phyloP scores from a whole-genome alignment of 2,113 vertebrate genomes.

The Collichthys lucidus region DNA sequence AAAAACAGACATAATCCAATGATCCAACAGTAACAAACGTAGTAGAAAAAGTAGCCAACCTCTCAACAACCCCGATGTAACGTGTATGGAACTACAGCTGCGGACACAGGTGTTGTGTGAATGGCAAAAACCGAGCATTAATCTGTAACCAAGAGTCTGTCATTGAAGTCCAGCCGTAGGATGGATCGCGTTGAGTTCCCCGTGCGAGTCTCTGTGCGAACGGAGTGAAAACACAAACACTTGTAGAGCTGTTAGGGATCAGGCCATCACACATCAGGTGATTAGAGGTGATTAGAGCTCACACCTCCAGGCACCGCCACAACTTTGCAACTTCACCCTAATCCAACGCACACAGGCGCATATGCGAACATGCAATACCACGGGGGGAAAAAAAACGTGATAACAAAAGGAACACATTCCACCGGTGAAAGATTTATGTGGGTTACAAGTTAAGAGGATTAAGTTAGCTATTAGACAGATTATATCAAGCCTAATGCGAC shows the following conservation, averaged over 20 bases:
- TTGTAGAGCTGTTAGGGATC: conserved; percentile 51
- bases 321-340: conserved; percentile 66
- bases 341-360: conserved; percentile 56
- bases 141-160: conserved; percentile 59
- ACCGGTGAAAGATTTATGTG: conserved; percentile 59
- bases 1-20: too few relatives aligned
- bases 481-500: conserved; percentile 62
- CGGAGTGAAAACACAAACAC: conserved; percentile 70
- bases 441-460: conserved; percentile 77
- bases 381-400: conserved; percentile 9
- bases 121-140: conserved; percentile 31
- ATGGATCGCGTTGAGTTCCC: conserved; percentile 25
- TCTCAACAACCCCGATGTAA: background rate
- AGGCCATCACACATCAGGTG: conserved; percentile 80
- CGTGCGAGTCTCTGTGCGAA: conserved; percentile 47
- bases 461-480: conserved; percentile 70
- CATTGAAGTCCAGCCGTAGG: conserved; percentile 55
- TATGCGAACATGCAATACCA: conserved; percentile 42
- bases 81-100: conserved; percentile 36
- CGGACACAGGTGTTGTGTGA: conserved; percentile 50
- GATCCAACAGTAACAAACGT: background rate
- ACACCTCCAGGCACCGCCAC: conserved; percentile 80
- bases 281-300: conserved; percentile 79
- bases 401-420: conserved; percentile 64
- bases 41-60: conserved; percentile 13